A percentile compares a stretch with the other conserved stretches of the same genome.
phyloP scores from a whole-genome alignment of 2,888 invertebrate genomes.

The Orthonychiurus folsomi region DNA sequence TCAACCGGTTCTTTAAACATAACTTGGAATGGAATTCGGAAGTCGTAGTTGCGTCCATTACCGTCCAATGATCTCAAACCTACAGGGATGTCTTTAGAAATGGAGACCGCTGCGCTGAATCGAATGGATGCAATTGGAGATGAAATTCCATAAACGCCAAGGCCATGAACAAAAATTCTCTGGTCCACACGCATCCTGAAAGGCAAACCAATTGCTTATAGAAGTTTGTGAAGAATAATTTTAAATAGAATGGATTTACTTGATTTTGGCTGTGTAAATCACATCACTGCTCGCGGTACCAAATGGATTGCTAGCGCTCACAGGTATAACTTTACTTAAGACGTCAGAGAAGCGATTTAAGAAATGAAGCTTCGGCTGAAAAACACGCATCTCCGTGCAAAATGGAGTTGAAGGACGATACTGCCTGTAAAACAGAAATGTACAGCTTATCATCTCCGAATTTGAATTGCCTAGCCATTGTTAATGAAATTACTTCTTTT shows the following conservation, averaged over 20 bases:
- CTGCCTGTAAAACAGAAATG: conserved; percentile 20
- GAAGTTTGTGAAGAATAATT: not conserved
- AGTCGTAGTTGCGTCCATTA: conserved; percentile 35
- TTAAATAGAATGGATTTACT: not conserved
- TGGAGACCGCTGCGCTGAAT: conserved; percentile 28
- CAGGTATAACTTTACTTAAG: conserved; percentile 31
- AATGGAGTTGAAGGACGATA: conserved; percentile 37
- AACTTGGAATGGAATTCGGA: conserved; percentile 36
- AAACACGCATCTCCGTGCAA: conserved; percentile 30
- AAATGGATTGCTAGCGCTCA: conserved; percentile 8
- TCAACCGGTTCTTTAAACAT: conserved; percentile 72
- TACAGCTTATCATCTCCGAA: not conserved
- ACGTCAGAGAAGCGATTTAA: conserved; percentile 36
- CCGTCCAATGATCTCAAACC: conserved; percentile 29
- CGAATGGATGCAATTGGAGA: conserved; percentile 63
- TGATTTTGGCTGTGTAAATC: conserved; percentile 8
- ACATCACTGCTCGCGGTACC: conserved; percentile 8
- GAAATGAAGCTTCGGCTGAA: conserved; percentile 36
- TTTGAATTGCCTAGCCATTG: conserved; percentile 10
- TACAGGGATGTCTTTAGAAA: conserved; percentile 22
- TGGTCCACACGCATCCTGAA: conserved; percentile 67
- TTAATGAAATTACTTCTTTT: conserved; percentile 38
- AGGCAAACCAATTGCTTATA: conserved; percentile 16
- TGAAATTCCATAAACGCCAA: conserved; percentile 60
- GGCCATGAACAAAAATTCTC: conserved; percentile 71